Evolutionary conservation across 2,888 invertebrate species (phyloP).

Genomic region (Standfussiana lucernea): DNA sequence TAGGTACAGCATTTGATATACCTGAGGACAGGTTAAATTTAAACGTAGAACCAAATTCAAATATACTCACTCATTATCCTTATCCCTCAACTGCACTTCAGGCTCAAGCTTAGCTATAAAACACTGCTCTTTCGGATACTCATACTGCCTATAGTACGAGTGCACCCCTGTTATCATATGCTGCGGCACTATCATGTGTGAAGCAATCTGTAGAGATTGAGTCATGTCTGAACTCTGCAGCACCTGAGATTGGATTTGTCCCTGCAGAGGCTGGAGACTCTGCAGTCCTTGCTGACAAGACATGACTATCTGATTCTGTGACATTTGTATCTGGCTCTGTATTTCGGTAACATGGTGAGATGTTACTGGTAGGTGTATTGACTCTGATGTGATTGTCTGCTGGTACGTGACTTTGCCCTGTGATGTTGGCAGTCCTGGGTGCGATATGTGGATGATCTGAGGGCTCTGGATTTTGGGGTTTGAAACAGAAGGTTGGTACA

Average conservation of each 20-base stretch:
- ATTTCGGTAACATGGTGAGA: slow-evolving; percentile 73
- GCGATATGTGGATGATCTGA: slow-evolving; percentile 81
- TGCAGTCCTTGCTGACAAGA: slow-evolving; percentile 84
- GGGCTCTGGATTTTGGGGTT: slow-evolving; percentile 75
- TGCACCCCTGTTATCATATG: slow-evolving; percentile 82
- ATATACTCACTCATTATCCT: slow-evolving; percentile 78
- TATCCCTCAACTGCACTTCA: slow-evolving; percentile 70
- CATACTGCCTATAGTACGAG: slow-evolving; percentile 81
- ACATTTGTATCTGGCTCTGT: slow-evolving; percentile 77
- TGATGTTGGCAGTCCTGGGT: slow-evolving; percentile 77
- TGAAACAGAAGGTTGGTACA: slow-evolving; percentile 79
- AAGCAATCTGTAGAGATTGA: slow-evolving; percentile 81
- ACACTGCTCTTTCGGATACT: slow-evolving; percentile 80
- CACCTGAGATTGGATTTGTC: slow-evolving; percentile 70
- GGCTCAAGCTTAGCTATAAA: slow-evolving; percentile 79
- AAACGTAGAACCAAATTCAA: neutral
- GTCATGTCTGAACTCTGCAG: slow-evolving; percentile 79
- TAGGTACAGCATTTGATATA: neutral
- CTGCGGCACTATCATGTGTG: slow-evolving; percentile 84
- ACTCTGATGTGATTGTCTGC: slow-evolving; percentile 80
- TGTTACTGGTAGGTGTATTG: slow-evolving; percentile 79
- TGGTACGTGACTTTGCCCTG: slow-evolving; percentile 84
- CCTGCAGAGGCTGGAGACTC: slow-evolving; percentile 60
- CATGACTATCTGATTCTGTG: slow-evolving; percentile 84
- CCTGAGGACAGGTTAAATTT: neutral